Evolutionary conservation across 2,797 vertebrate genomes (phyloP).

Genomic region (Tragelaphus oryx): DNA sequence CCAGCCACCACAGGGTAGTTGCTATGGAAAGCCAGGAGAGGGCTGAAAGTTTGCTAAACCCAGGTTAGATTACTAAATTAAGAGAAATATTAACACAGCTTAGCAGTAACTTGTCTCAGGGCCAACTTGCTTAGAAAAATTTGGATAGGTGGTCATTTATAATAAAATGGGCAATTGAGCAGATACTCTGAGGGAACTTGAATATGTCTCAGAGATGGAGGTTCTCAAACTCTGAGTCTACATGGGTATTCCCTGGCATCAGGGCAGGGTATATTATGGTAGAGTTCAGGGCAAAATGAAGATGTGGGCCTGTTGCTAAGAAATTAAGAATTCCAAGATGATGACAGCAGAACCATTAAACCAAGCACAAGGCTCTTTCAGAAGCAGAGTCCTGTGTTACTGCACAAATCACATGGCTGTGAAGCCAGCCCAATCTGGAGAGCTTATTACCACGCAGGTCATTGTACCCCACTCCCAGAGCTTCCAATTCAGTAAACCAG

Average conservation of each 20-base stretch:
- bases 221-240: neutral
- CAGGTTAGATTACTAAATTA: neutral
- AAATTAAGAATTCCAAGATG: slow-evolving; percentile 28
- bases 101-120: neutral
- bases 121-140: neutral
- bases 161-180: neutral
- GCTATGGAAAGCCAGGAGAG: neutral
- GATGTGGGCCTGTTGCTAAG: neutral
- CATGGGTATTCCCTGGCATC: neutral
- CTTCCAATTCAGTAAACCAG: neutral
- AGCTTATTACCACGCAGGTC: neutral
- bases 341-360: neutral
- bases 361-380: neutral
- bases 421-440: neutral
- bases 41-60: neutral
- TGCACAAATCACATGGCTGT: neutral
- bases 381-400: neutral
- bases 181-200: neutral
- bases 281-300: neutral
- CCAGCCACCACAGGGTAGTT: neutral
- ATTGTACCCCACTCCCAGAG: neutral
- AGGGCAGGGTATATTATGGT: neutral
- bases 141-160: neutral
- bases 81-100: neutral
- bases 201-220: neutral